These are phyloP conservation scores for Penaeus japonicus DNA, from an alignment of 1,140 invertebrate genomes.

Conservation along the genomic window DNA sequence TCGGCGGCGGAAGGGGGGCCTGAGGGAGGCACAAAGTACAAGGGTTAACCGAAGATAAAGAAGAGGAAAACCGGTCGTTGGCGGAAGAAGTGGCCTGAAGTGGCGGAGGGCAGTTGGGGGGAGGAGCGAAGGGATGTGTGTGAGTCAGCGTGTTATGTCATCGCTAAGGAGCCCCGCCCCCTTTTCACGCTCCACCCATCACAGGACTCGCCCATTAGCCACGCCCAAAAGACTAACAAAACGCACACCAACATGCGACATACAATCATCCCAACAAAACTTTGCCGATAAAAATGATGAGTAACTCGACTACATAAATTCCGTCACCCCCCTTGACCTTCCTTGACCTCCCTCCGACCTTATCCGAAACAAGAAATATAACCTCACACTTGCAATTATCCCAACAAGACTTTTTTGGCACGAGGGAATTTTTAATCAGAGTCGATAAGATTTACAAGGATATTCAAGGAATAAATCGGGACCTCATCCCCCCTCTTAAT, in stretches of 20 bases:
- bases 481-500: too few relatives aligned
- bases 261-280: conserved; percentile 19
- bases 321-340: too few relatives aligned
- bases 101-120: too few relatives aligned
- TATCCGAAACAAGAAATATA: too few relatives aligned
- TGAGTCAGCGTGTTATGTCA: conserved; percentile 52
- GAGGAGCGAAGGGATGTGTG: conserved; percentile 28
- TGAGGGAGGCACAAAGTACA: not conserved
- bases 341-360: too few relatives aligned
- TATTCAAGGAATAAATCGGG: too few relatives aligned
- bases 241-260: conserved; percentile 32
- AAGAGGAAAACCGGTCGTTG: not conserved
- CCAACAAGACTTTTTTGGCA: too few relatives aligned
- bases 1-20: not conserved
- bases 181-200: conserved; percentile 39
- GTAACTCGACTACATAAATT: not conserved
- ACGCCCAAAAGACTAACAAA: conserved; percentile 42
- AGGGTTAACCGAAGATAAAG: not conserved
- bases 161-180: conserved; percentile 36
- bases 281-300: not conserved
- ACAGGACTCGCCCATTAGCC: conserved; percentile 38
- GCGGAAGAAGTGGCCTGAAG: too few relatives aligned
- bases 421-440: too few relatives aligned
- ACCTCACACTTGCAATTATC: too few relatives aligned
- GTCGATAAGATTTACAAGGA: too few relatives aligned